Base-by-base conservation (phyloP, 2,797 vertebrate genomes). In the Micrastur ruficollis region DNA sequence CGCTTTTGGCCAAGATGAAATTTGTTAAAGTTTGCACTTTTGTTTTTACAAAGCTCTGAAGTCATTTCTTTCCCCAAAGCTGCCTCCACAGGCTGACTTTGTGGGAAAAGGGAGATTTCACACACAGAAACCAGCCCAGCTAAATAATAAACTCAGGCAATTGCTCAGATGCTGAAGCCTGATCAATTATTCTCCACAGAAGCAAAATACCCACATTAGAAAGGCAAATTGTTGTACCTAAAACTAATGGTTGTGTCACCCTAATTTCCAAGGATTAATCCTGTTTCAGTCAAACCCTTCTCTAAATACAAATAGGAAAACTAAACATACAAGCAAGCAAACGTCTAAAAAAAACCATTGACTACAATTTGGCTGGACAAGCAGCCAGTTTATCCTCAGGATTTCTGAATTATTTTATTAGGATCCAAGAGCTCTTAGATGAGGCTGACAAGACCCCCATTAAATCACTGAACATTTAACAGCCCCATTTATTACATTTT, bases 31-130 rank as follows among this genome's bases (percentile, higher is more conserved):
- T 97, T 95, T 95, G 95, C 86, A 68, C 87, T 98, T 96, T 90
- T 94, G 67, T 91, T 93, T 97, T 96, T 96, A 90, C 83, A 89
- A 97, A 94, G 80, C 91, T 97, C 97, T 97, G 87, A 96, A 98
- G 96, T 94, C 23, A 94, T 96, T 97, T 94, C 94, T 96, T 98
- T 97, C 97, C 96, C 97, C 95, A 85, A 83, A 96, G 92, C 91
- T 97, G 93, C 80, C 91, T 95, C 94, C 72, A 81, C 88, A 56
- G 90, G 86, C 85, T 46, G 78, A 81, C 83, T 89, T 67, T 91
- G 97, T 97, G 95, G 95, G 95, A 96, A 97, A 96, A 91, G 29
- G 27, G 87, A 90, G 53, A 79, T 72, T 82, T 88, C 31, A 11
- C 62, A 90, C 85, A 93, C 23, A 61, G 78, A 62, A 96, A 61